A percentile compares a stretch with the other conserved stretches of the same genome.
Evolutionary conservation across 2,797 vertebrate genomes (phyloP).

Genomic region (Chromobotia macracanthus): DNA sequence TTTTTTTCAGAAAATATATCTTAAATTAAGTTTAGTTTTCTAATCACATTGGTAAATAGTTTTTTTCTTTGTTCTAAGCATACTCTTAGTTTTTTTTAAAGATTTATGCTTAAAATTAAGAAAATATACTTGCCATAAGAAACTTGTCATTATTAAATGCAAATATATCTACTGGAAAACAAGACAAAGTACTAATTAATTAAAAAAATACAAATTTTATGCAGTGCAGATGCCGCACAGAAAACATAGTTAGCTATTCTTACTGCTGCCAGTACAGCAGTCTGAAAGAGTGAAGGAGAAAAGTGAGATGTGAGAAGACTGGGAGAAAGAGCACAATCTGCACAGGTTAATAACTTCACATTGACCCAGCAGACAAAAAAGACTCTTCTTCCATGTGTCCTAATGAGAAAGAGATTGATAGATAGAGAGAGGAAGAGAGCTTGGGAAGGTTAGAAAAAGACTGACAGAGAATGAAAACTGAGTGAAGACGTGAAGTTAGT

Average conservation of each 20-base stretch:
- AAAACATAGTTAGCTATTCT: conserved; percentile 3
- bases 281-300: background rate
- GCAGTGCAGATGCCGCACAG: background rate
- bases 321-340: conserved; percentile 66
- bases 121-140: too few relatives aligned
- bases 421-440: conserved; percentile 26
- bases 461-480: too few relatives aligned
- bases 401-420: conserved; percentile 59
- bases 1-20: too few relatives aligned
- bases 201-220: too few relatives aligned
- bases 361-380: conserved; percentile 70
- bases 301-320: conserved; percentile 43
- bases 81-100: background rate
- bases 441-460: conserved; percentile 11
- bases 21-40: background rate
- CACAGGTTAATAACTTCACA: conserved; percentile 70
- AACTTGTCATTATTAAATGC: too few relatives aligned
- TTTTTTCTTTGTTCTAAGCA: background rate
- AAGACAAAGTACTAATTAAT: background rate
- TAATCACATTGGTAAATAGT: background rate
- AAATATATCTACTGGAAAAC: background rate
- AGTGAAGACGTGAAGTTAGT: too few relatives aligned
- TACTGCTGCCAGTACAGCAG: background rate
- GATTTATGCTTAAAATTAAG: too few relatives aligned
- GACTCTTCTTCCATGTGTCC: conserved; percentile 70